Conservation (phyloP, 2,113 vertebrate species). For the Ciconia maguari region DNA sequence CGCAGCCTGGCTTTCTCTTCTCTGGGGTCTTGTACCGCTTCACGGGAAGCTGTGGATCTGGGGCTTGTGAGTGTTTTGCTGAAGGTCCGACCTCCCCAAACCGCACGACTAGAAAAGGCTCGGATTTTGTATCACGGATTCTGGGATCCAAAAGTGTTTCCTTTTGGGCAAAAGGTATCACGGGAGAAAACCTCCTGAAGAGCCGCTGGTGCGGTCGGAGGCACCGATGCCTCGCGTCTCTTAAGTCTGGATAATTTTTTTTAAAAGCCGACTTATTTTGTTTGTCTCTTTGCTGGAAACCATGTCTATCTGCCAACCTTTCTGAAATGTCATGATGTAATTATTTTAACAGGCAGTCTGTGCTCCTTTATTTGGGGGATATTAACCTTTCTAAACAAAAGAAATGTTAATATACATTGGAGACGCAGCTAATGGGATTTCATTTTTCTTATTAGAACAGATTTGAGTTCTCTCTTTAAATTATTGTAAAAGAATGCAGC, state of each 20-base stretch:
- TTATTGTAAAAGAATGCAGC: conserved; percentile 73
- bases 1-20: neutral
- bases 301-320: conserved; percentile 75
- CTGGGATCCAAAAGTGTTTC: neutral
- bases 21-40: too few relatives aligned
- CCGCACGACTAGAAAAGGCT: accelerated
- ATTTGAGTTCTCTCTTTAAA: conserved; percentile 72
- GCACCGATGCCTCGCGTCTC: neutral
- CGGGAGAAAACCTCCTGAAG: neutral
- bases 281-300: conserved; percentile 73
- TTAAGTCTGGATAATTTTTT: conserved; percentile 22
- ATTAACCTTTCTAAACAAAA: conserved; percentile 87
- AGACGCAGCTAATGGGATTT: conserved; percentile 81
- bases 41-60: neutral
- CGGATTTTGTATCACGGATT: accelerated
- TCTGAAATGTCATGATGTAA: conserved; percentile 82
- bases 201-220: neutral
- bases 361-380: conserved; percentile 84
- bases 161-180: neutral
- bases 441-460: conserved; percentile 82
- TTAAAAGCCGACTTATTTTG: conserved; percentile 50
- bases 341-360: conserved; percentile 85
- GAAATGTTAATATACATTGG: conserved; percentile 78
- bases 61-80: neutral
- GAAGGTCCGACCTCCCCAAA: neutral